Conservation (phyloP, 2,888 invertebrate genomes). For the Blomia tropicalis region DNA sequence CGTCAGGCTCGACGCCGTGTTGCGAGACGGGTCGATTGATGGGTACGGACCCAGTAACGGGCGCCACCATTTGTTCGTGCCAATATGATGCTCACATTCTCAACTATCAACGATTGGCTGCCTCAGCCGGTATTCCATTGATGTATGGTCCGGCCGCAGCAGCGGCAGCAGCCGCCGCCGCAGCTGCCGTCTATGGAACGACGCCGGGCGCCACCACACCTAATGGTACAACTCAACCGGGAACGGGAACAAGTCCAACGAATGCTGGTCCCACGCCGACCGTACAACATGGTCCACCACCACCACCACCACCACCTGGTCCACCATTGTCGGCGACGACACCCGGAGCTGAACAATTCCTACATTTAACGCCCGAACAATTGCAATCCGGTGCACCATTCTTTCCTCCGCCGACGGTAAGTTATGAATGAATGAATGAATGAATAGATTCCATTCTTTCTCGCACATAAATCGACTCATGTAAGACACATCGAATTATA, state of each 20-base stretch:
- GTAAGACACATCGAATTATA: too few species aligned
- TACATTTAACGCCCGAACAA: constrained; percentile 35
- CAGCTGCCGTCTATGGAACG: constrained; percentile 42
- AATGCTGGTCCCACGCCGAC: constrained; percentile 21
- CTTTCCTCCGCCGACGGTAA: constrained; percentile 39
- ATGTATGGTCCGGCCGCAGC: constrained; percentile 29
- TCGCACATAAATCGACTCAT: too few species aligned
- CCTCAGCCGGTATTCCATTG: constrained; percentile 27
- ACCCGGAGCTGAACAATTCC: constrained; percentile 41
- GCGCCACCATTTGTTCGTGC: constrained; percentile 82
- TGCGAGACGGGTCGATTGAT: constrained; percentile 80
- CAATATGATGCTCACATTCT: constrained; percentile 77
- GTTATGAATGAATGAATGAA: constrained; percentile 28
- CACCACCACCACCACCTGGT: constrained; percentile 29
- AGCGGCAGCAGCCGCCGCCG: constrained; percentile 30
- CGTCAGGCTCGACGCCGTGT: constrained; percentile 41
- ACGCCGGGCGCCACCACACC: neutral
- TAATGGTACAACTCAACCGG: neutral
- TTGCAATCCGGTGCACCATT: constrained; percentile 33
- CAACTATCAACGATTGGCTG: constrained; percentile 30
- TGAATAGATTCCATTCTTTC: too few species aligned
- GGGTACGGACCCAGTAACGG: constrained; percentile 68
- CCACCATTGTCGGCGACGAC: constrained; percentile 29
- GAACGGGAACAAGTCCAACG: neutral
- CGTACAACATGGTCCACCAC: constrained; percentile 26